These are phyloP conservation scores for Gerosis bhagava DNA, from an alignment of 2,888 invertebrate genomes.

Conservation along the genomic window DNA sequence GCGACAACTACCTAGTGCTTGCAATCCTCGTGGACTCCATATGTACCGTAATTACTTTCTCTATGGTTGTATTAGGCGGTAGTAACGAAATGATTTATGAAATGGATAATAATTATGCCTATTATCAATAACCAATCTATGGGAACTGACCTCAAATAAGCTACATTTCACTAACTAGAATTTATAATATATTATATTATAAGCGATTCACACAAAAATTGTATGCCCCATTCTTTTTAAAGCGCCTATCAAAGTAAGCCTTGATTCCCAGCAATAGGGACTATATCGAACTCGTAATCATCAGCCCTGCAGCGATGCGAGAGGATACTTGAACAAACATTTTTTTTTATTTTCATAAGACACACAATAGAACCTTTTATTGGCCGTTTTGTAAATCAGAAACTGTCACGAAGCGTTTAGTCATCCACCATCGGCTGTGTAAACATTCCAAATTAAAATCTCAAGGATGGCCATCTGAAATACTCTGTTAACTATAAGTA, in stretches of 20 bases:
- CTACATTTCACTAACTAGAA: conserved; percentile 45
- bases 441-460: conserved; percentile 52
- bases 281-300: not conserved
- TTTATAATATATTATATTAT: conserved; percentile 36
- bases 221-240: conserved; percentile 2
- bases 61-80: no score
- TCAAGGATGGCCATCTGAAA: conserved; percentile 22
- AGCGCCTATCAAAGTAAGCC: not conserved
- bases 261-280: not conserved
- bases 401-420: conserved; percentile 68
- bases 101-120: no score
- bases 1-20: no score
- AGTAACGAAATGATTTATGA: no score
- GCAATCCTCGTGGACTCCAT: no score
- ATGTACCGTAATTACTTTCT: no score
- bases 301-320: not conserved
- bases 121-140: conserved; percentile 44
- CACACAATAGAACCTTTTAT: conserved; percentile 66
- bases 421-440: conserved; percentile 66
- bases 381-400: conserved; percentile 72
- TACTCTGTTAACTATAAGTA: conserved; percentile 4
- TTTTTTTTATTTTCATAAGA: conserved; percentile 60
- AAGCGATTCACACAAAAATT: conserved; percentile 39
- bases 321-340: conserved; percentile 50
- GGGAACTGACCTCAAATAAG: conserved; percentile 52